phyloP scores from a whole-genome alignment of 1,140 invertebrate species.

The Colletes latitarsis region DNA sequence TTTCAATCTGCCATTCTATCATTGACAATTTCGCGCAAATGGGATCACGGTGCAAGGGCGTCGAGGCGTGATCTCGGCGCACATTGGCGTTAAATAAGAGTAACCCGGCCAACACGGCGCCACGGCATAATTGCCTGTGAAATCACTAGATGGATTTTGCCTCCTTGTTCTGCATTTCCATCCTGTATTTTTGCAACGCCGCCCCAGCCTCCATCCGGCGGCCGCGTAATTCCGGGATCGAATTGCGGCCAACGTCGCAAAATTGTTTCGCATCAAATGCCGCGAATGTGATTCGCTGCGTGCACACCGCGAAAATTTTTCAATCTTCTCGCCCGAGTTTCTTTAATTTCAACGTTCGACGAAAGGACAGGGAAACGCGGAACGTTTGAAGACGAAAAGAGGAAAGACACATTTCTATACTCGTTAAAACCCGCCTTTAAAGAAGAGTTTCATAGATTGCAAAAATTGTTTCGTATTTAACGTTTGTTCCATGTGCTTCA shows the following conservation, averaged over 20 bases:
- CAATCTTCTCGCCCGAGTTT: conserved; percentile 14
- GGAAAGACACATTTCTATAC: no score
- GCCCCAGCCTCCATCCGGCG: not conserved
- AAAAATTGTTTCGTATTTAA: no score
- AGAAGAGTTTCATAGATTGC: no score
- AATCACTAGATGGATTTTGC: conserved; percentile 77
- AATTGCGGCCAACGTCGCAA: conserved; percentile 20
- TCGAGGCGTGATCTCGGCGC: conserved; percentile 74
- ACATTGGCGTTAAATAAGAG: conserved; percentile 82
- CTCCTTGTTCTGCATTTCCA: conserved; percentile 71
- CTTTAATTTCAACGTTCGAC: conserved; percentile 8
- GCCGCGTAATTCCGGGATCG: conserved; percentile 31
- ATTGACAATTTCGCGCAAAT: conserved; percentile 79
- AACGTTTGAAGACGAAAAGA: no score
- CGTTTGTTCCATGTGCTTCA: no score
- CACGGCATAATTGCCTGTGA: conserved; percentile 78
- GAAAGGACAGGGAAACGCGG: no score
- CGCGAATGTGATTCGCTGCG: conserved; percentile 18
- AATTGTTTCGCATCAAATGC: conserved; percentile 31
- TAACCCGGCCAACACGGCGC: conserved; percentile 70
- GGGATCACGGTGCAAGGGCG: conserved; percentile 69
- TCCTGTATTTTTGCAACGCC: conserved; percentile 32
- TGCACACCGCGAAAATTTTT: not conserved
- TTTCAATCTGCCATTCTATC: conserved; percentile 80
- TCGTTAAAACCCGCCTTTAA: no score